Conservation (phyloP, 1,140 invertebrate genomes). For the Saxidomus purpurata region DNA sequence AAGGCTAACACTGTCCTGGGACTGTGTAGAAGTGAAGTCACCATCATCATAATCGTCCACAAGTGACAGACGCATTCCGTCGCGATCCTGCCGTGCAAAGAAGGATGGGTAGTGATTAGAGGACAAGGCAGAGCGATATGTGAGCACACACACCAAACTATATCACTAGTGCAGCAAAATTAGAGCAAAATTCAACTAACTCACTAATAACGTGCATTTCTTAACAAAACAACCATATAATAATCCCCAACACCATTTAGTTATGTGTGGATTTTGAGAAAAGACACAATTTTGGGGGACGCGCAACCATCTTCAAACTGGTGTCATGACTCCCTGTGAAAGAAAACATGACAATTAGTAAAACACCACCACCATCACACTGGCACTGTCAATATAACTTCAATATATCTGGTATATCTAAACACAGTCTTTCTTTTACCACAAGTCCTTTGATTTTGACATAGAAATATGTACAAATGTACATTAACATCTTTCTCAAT, state of each 20-base stretch:
- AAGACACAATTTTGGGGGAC: not conserved
- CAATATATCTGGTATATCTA: too few species aligned
- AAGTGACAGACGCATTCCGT: constrained; percentile 71
- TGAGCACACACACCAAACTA: constrained; percentile 35
- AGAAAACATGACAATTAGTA: constrained; percentile 58
- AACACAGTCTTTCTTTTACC: too few species aligned
- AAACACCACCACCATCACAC: constrained; percentile 19
- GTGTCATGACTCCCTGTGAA: constrained; percentile 64
- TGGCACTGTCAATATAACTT: not conserved
- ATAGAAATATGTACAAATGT: too few species aligned
- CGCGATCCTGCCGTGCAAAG: constrained; percentile 67
- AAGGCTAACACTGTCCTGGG: constrained; percentile 87
- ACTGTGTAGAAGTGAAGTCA: constrained; percentile 43
- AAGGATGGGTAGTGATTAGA: constrained; percentile 65
- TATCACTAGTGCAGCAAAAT: constrained; percentile 13
- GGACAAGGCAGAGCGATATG: constrained; percentile 64
- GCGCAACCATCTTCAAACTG: constrained; percentile 48
- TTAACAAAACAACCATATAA: constrained; percentile 13
- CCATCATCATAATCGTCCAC: constrained; percentile 72
- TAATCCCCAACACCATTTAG: constrained; percentile 34
- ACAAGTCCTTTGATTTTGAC: too few species aligned
- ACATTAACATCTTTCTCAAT: too few species aligned
- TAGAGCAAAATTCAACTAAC: constrained; percentile 28
- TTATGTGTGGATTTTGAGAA: constrained; percentile 21
- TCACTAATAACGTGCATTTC: constrained; percentile 13